These are phyloP conservation scores for Ceratitis capitata DNA, from an alignment of 1,140 invertebrate species.

Conservation along the genomic window DNA sequence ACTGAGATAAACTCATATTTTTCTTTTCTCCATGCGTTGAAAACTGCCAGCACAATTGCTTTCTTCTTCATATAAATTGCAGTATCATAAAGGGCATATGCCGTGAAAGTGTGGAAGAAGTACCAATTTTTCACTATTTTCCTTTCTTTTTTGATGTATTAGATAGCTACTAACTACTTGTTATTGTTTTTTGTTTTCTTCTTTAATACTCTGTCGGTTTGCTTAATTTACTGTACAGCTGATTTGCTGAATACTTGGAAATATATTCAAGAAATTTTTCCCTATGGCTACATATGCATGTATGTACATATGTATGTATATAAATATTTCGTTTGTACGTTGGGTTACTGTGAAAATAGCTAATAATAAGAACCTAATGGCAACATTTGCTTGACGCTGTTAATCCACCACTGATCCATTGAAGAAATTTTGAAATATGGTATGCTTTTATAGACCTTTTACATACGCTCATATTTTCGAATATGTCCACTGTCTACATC, in stretches of 20 bases:
- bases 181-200: slow-evolving; percentile 20
- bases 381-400: neutral
- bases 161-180: neutral
- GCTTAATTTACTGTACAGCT: neutral
- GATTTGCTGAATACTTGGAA: neutral
- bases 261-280: neutral
- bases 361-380: neutral
- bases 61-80: neutral
- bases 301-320: neutral
- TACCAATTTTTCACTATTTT: slow-evolving; percentile 31
- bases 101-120: slow-evolving; percentile 3
- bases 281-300: neutral
- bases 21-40: neutral
- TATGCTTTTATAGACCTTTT: neutral
- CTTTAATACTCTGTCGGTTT: neutral
- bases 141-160: neutral
- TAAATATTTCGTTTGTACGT: neutral
- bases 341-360: neutral
- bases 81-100: neutral
- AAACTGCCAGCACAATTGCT: neutral
- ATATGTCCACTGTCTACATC: neutral
- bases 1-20: neutral
- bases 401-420: neutral
- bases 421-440: neutral
- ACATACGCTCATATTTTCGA: neutral